Conservation (phyloP, 2,113 vertebrate genomes). For the Ophiodon elongatus region DNA sequence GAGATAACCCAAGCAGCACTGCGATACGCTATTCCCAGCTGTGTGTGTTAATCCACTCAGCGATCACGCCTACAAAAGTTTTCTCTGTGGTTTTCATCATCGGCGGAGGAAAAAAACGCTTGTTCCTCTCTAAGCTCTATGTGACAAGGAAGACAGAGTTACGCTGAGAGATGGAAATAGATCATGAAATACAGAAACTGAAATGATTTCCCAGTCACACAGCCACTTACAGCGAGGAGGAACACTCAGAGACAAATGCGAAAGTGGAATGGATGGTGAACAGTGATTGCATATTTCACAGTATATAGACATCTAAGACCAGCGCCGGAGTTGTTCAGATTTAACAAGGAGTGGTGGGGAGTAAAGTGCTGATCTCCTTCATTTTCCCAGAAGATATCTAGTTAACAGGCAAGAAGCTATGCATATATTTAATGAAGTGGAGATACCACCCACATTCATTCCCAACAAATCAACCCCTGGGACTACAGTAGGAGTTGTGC, state of each 20-base stretch:
- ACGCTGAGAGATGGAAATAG: constrained; percentile 78
- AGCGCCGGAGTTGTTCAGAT: constrained; percentile 55
- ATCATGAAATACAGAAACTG: constrained; percentile 76
- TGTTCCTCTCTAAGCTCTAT: constrained; percentile 66
- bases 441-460: constrained; percentile 76
- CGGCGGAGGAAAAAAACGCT: constrained; percentile 38
- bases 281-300: constrained; percentile 70
- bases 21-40: constrained; percentile 76
- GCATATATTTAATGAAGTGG: constrained; percentile 75
- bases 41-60: constrained; percentile 75
- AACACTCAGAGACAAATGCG: constrained; percentile 61
- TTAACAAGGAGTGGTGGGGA: constrained; percentile 71
- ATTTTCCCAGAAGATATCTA: constrained; percentile 73
- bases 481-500: constrained; percentile 67
- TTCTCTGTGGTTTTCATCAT: constrained; percentile 74
- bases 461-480: constrained; percentile 71
- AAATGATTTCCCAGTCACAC: constrained; percentile 76
- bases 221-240: constrained; percentile 69
- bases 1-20: constrained; percentile 73
- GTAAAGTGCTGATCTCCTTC: constrained; percentile 73
- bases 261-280: constrained; percentile 66
- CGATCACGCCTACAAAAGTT: constrained; percentile 75
- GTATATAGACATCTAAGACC: constrained; percentile 71
- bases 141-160: constrained; percentile 58
- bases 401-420: constrained; percentile 72